phyloP scores from a whole-genome alignment of 2,888 invertebrate species.

The Eumerus sabulonum region DNA sequence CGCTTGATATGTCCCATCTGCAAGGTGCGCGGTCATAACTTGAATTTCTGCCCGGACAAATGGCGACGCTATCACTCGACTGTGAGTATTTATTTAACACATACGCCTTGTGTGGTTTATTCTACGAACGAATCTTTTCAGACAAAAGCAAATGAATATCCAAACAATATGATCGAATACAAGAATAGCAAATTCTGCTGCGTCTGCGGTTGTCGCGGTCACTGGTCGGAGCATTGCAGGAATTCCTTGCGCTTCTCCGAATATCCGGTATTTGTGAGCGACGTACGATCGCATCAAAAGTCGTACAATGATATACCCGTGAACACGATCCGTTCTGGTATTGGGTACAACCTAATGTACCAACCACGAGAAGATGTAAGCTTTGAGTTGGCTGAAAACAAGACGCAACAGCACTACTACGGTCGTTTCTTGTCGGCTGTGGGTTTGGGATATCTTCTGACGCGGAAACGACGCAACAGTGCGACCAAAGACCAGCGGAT shows the following conservation, averaged over 20 bases:
- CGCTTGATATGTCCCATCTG: slow-evolving; percentile 82
- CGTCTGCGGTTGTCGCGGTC: slow-evolving; percentile 81
- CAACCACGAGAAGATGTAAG: slow-evolving; percentile 70
- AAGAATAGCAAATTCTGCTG: slow-evolving; percentile 80
- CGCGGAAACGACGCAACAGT: slow-evolving; percentile 59
- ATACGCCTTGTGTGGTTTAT: too few relatives aligned
- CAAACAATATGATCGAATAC: slow-evolving; percentile 72
- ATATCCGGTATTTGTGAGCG: slow-evolving; percentile 71
- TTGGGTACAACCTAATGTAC: slow-evolving; percentile 71
- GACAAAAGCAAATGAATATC: slow-evolving; percentile 79
- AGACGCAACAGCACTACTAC: slow-evolving; percentile 72
- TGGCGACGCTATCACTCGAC: slow-evolving; percentile 89
- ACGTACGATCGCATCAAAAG: slow-evolving; percentile 76
- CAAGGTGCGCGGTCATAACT: slow-evolving; percentile 82
- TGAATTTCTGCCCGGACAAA: slow-evolving; percentile 84
- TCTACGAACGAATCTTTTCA: slow-evolving; percentile 71
- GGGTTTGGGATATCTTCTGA: slow-evolving; percentile 71
- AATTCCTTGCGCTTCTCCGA: slow-evolving; percentile 73
- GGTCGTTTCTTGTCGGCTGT: slow-evolving; percentile 75
- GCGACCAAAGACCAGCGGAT: neutral
- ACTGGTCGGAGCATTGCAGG: slow-evolving; percentile 78
- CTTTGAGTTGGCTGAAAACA: slow-evolving; percentile 72
- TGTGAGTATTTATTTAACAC: slow-evolving; percentile 78
- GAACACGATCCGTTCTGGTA: slow-evolving; percentile 58
- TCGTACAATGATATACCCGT: slow-evolving; percentile 73